These are phyloP conservation scores for Ctenicera cuprea DNA, from an alignment of 2,888 invertebrate species.

Conservation along the genomic window DNA sequence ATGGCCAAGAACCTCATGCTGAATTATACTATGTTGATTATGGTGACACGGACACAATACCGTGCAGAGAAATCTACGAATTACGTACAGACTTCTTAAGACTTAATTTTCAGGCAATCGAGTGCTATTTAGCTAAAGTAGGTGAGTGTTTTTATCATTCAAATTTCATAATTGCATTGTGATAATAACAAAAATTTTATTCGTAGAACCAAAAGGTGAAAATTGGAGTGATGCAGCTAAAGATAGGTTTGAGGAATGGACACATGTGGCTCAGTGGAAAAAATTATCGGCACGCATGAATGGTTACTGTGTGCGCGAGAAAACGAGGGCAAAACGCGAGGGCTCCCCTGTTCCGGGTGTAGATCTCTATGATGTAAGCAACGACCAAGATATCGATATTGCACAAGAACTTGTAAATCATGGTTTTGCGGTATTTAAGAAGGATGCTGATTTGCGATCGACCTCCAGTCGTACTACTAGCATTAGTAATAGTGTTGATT, in stretches of 20 bases:
- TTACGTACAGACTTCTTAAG: slow-evolving; percentile 84
- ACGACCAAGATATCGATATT: slow-evolving; percentile 79
- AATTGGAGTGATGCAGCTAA: slow-evolving; percentile 80
- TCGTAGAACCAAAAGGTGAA: slow-evolving; percentile 71
- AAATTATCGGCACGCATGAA: slow-evolving; percentile 84
- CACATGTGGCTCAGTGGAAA: slow-evolving; percentile 88
- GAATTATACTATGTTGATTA: slow-evolving; percentile 91
- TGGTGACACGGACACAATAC: slow-evolving; percentile 86
- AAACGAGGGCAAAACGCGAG: slow-evolving; percentile 75
- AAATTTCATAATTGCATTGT: background rate
- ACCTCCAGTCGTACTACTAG: slow-evolving; percentile 63
- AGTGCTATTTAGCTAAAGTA: slow-evolving; percentile 87
- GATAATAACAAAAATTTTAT: background rate
- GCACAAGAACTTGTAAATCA: slow-evolving; percentile 77
- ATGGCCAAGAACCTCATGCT: slow-evolving; percentile 77
- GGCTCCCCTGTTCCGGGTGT: slow-evolving; percentile 86
- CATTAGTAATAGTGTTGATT: slow-evolving; percentile 66
- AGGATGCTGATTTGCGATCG: slow-evolving; percentile 59
- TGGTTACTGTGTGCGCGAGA: slow-evolving; percentile 79
- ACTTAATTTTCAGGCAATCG: slow-evolving; percentile 89
- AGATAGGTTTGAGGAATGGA: slow-evolving; percentile 81
- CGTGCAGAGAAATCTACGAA: slow-evolving; percentile 81
- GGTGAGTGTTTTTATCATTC: slow-evolving; percentile 66
- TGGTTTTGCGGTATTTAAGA: slow-evolving; percentile 75
- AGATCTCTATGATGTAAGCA: slow-evolving; percentile 82